Evolutionary conservation across 2,797 vertebrate species (phyloP), one percentile per base, ranked within the genome.

Genomic region (Naso thynnoides): DNA sequence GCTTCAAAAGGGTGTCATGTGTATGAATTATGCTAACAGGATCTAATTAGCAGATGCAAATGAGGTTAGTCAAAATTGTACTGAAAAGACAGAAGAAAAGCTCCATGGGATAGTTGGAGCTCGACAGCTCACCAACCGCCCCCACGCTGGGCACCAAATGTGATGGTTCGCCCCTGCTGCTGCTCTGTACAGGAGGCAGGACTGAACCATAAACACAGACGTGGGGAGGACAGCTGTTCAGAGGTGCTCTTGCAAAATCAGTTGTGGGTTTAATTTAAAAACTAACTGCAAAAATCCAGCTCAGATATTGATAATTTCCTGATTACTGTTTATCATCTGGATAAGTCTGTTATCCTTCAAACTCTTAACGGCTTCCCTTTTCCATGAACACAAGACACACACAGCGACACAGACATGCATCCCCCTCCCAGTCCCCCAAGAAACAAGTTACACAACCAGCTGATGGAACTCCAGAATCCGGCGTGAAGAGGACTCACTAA

Each of bases 21-120:
- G 94, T 93, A 95, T 95, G 95, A 95, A 95, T 95, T 95, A 95
- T 95, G 94, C 94, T 95, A 95, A 95, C 94, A 93, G 93, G 94
- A 95, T 94, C 94, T 95, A 95, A 95, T 95, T 95, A 95, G 94
- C 95, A 94, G 94, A 95, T 95, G 94, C 94, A 95, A 95, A 95
- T 95, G 93, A 95, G 95, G 92, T 94, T 94, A 93, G 94, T 95
- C 91, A 94, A 94, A 94, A 94, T 92, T 93, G 88, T 89, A 88
- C 90, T 88, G 92, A 92, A 94, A 92, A 95, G 92, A 93, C 89
- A 91, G 93, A 94, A 94, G 94, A 95, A 94, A 95, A 94, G 94
- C 95, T 94, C 94, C 93, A 94, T 94, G 94, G 94, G 94, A 95
- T 93, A 94, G 93, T 93, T 94, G 94, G 94, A 95, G 93, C 89